Base-by-base conservation (phyloP, 1,140 invertebrate species). In the Drosophila athabasca region DNA sequence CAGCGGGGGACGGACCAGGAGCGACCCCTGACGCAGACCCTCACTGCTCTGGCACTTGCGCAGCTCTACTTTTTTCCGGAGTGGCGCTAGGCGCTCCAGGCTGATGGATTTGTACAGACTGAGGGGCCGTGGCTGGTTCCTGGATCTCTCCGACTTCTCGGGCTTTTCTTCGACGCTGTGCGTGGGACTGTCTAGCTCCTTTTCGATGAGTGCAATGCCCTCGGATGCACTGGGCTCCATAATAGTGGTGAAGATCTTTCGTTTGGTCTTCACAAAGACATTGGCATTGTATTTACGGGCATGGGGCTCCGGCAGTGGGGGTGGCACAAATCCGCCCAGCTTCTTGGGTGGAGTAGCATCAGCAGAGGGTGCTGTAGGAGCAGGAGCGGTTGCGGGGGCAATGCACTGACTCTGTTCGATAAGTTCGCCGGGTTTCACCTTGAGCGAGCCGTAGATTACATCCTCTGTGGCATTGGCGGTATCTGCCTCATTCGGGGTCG, bases 181-280 rank as follows among this genome's bases (percentile, higher is more conserved):
- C 5, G 73, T 67, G 22, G 84, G 79, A 65, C 84, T 79, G 41
- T 85, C 83, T n/a, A 90, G 43, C 15, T 79, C 78, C 54, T 82
- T 79, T 29, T 82, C 85, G 31, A 85, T 74, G 6, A 91, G 59
- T 0, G 85, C 75, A 19, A 91, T 66, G 46, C 90, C 85, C 44
- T 90, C 89, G 11, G 54, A 55, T 0, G 85, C 79, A 46, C 22
- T 85, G 6, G 90, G 87, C 29, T 90, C 74, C 11, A 55, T 59
- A 11, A 96, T 93, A 0, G 95, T 95, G 0, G 95, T 95, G 71
- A 96, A 96, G 61, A 96, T 94, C 92, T 95, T 96, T 29, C 95
- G 93, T 51, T 95, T 96, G 0, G 95, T 96, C 83, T 95, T 95
- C 0, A 96, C 94, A 60, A 96, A 95, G 6, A 96, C 93, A 87